Evolutionary conservation across 2,888 invertebrate genomes (phyloP).

Genomic region (Oxytorus armatus): DNA sequence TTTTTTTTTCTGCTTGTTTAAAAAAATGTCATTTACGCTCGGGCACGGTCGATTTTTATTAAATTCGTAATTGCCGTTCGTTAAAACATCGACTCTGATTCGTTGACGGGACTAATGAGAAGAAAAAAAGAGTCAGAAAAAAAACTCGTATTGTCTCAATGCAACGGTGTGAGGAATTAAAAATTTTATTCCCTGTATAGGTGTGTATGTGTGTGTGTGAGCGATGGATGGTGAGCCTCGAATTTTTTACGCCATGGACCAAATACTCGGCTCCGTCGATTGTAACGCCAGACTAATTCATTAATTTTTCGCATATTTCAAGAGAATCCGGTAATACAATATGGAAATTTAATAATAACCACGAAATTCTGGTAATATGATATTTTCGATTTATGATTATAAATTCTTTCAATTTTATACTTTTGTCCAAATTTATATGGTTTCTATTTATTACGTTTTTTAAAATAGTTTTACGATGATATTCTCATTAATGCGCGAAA

Average conservation of each 20-base stretch:
- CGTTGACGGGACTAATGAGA: constrained; percentile 30
- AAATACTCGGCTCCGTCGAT: constrained; percentile 28
- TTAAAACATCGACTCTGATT: constrained; percentile 34
- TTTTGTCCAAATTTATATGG: too few relatives aligned
- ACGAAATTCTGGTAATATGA: constrained; percentile 3
- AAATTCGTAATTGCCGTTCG: constrained; percentile 47
- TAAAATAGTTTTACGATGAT: too few relatives aligned
- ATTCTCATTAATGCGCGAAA: not conserved
- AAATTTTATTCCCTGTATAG: too few relatives aligned
- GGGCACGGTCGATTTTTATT: constrained; percentile 5
- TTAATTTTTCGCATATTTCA: constrained; percentile 33
- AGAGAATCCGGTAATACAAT: not conserved
- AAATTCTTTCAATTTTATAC: constrained; percentile 2
- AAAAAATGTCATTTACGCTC: constrained; percentile 2
- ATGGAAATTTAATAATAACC: constrained; percentile 14
- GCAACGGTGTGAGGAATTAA: not conserved
- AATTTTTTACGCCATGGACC: constrained; percentile 11
- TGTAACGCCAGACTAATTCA: constrained; percentile 29
- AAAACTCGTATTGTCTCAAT: constrained; percentile 16
- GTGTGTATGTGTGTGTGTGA: not conserved
- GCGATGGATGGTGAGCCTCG: not conserved
- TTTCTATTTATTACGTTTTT: too few relatives aligned
- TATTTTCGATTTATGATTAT: not conserved
- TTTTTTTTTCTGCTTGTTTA: constrained; percentile 1
- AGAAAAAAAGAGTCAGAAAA: not conserved